Conservation (phyloP, 23 tunicate species). For the Diplosoma virens region DNA sequence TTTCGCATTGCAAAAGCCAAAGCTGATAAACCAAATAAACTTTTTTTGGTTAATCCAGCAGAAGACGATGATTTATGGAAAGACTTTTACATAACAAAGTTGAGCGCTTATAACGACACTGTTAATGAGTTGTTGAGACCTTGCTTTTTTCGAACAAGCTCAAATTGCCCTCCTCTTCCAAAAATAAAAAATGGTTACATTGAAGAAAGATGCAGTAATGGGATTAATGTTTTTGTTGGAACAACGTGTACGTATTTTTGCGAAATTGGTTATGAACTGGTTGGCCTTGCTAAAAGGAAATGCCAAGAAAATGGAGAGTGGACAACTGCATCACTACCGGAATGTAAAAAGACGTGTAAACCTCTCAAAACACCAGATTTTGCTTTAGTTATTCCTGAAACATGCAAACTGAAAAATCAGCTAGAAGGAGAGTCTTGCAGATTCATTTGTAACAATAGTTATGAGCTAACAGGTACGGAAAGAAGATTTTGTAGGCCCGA, state of each 20-base stretch:
- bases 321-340: background rate
- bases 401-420: background rate
- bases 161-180: too few relatives aligned
- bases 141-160: too few relatives aligned
- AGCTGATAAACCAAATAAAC: background rate
- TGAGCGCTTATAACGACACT: background rate
- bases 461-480: background rate
- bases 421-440: constrained; percentile 5
- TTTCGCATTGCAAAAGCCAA: background rate
- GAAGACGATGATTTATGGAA: constrained; percentile 1
- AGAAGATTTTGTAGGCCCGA: background rate
- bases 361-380: background rate
- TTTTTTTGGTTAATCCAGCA: background rate
- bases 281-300: background rate
- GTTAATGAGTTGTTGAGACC: background rate
- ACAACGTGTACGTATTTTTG: constrained; percentile 25
- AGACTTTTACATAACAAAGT: background rate
- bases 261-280: constrained; percentile 6
- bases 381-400: background rate
- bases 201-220: background rate
- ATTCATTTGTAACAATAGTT: background rate
- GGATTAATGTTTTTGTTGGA: background rate
- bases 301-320: constrained; percentile 34
- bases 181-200: too few relatives aligned
- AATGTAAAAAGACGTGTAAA: background rate